Evolutionary conservation across 2,797 vertebrate species (phyloP), one percentile per base, ranked within the genome.

Genomic region (Falco peregrinus): DNA sequence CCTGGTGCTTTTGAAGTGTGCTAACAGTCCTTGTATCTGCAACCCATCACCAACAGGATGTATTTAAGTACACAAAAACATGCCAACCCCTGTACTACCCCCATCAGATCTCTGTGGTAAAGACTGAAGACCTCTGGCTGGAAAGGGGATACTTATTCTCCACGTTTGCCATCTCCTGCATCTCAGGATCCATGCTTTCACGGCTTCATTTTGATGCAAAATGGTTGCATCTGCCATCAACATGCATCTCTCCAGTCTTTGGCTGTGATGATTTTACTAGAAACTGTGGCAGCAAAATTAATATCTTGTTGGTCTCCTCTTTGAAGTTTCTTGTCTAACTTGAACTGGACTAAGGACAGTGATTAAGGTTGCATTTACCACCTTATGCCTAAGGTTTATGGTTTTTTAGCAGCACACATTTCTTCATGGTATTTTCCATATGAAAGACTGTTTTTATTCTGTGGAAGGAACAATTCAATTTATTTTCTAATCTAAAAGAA

Each of bases 401-500:
- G 2, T 22, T 80, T 69, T 37, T 77, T 56, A 86, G 41, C 41
- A 70, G 63, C 53, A 57, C 16, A 21, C 16, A 7, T 59, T 88
- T 87, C 70, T 87, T 76, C n/a, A 5, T 15, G 19, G 22, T 31
- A 35, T 63, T 89, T 83, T 82, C 31, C 68, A 6, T 26, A 54
- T 6, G 22, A 88, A 84, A 81, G 41, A 25, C 22, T 37, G 7
- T 13, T 63, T 84, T 82, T 90, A 84, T 74, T 79, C 59, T 53
- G 48, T 20, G 5, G 47, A 94, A 89, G 51, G 39, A 91, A 75
- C 16, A 92, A 77, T 67, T 88, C 33, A 51, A 69, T 94, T 93
- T 82, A 39, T 57, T 92, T 95, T 88, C 93, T 86, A 88, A 85
- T 69, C 84, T 80, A 39, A 39, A 74, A 60, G 56, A 69, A 74